phyloP scores from a whole-genome alignment of 2,113 vertebrate species.

The Parus major region DNA sequence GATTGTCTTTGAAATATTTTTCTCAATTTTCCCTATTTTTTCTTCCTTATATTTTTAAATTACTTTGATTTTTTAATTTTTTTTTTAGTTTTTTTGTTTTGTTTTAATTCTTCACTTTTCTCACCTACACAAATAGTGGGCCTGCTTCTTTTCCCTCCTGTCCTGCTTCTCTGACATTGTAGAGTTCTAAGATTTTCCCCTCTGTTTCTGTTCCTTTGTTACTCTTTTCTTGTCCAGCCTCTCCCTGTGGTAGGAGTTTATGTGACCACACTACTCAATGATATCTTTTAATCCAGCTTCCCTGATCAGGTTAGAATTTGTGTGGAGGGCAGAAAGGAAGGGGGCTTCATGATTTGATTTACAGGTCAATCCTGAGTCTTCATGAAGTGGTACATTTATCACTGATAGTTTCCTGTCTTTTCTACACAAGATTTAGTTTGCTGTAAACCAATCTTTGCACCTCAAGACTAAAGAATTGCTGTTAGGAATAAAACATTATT shows the following conservation, averaged over 20 bases:
- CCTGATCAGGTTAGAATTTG: not conserved
- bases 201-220: not conserved
- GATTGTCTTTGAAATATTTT: not conserved
- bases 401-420: not conserved
- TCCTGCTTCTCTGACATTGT: not conserved
- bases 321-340: not conserved
- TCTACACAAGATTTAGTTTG: not conserved
- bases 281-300: not conserved
- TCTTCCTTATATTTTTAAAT: not conserved
- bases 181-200: not conserved
- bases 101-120: not conserved
- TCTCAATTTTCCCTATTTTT: not conserved
- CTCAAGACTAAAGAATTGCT: not conserved
- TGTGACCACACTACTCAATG: not conserved
- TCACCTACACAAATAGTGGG: rapidly evolving
- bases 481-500: not conserved
- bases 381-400: not conserved
- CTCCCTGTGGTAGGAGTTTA: not conserved
- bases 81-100: not conserved
- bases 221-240: not conserved
- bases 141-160: not conserved
- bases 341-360: not conserved
- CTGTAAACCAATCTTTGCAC: not conserved
- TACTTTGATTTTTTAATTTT: not conserved
- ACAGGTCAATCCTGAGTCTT: not conserved